A percentile compares a stretch with the other conserved stretches of the same genome.
These are phyloP conservation scores for Agrotis segetum DNA, from an alignment of 2,888 invertebrate genomes.

Conservation along the genomic window DNA sequence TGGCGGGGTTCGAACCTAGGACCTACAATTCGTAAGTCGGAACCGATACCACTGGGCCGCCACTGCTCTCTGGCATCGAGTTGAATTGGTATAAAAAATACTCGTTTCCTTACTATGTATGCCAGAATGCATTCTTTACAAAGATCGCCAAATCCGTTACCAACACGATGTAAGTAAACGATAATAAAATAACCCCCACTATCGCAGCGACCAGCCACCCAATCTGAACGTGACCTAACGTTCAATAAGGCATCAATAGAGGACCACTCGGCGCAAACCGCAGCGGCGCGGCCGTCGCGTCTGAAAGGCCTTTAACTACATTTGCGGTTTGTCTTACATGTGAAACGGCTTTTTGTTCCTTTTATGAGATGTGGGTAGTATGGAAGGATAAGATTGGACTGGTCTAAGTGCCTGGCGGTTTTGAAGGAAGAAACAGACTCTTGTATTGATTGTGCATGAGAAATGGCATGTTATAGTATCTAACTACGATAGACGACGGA, in stretches of 20 bases:
- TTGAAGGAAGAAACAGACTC: neutral
- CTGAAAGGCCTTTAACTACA: constrained; percentile 65
- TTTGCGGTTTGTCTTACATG: constrained; percentile 60
- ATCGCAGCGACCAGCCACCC: neutral
- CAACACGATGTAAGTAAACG: neutral
- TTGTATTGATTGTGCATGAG: neutral
- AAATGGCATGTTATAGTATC: too few species aligned
- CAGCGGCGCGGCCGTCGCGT: constrained; percentile 46
- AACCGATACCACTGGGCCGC: too few species aligned
- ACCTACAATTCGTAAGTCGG: too few species aligned
- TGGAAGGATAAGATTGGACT: constrained; percentile 18
- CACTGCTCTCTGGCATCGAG: too few species aligned
- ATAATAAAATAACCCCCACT: neutral
- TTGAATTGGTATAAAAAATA: too few species aligned
- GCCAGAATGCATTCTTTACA: too few species aligned
- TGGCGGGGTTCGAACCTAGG: too few species aligned
- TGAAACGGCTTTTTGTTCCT: constrained; percentile 54
- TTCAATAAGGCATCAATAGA: constrained; percentile 67
- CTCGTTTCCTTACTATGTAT: too few species aligned
- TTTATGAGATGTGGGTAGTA: constrained; percentile 52
- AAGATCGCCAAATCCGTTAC: neutral
- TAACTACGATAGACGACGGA: too few species aligned
- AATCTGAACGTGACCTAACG: constrained; percentile 32
- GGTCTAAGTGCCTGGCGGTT: constrained; percentile 31
- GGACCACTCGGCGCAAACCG: constrained; percentile 59